Evolutionary conservation across 2,797 vertebrate species (phyloP).

Genomic region (Enteromius argenteus): DNA sequence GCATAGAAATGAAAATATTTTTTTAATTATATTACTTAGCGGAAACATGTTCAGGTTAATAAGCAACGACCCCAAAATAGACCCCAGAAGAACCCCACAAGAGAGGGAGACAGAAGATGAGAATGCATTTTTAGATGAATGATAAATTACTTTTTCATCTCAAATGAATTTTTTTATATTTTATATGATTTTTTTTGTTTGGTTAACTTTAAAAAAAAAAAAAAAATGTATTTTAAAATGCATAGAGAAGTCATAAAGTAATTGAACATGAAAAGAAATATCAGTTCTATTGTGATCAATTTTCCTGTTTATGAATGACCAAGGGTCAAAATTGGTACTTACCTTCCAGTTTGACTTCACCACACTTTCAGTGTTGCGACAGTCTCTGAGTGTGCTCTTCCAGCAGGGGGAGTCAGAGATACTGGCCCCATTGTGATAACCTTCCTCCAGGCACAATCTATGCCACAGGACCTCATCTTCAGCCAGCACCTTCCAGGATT

Average conservation of each 20-base stretch:
- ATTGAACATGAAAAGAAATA: not conserved
- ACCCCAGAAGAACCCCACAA: not conserved
- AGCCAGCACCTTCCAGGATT: conserved; percentile 88
- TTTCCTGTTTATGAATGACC: not conserved
- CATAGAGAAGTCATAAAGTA: not conserved
- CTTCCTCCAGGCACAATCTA: conserved; percentile 85
- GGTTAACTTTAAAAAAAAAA: too few relatives aligned
- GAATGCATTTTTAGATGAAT: not conserved
- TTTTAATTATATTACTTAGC: not conserved
- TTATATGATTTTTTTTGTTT: not conserved
- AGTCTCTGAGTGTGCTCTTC: conserved; percentile 89
- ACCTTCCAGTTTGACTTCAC: conserved; percentile 97
- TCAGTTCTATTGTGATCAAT: not conserved
- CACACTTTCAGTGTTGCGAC: conserved; percentile 80
- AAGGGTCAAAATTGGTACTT: conserved; percentile 13
- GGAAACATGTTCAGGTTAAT: not conserved
- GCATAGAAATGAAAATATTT: not conserved
- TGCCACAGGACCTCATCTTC: conserved; percentile 94
- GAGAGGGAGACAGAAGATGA: not conserved
- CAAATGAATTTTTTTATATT: not conserved
- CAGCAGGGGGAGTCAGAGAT: conserved; percentile 90
- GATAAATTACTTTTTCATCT: not conserved
- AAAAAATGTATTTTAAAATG: not conserved
- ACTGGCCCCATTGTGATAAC: conserved; percentile 77
- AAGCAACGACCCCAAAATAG: not conserved